Evolutionary conservation across 1,140 invertebrate species (phyloP).

Genomic region (Bombus fervidus): DNA sequence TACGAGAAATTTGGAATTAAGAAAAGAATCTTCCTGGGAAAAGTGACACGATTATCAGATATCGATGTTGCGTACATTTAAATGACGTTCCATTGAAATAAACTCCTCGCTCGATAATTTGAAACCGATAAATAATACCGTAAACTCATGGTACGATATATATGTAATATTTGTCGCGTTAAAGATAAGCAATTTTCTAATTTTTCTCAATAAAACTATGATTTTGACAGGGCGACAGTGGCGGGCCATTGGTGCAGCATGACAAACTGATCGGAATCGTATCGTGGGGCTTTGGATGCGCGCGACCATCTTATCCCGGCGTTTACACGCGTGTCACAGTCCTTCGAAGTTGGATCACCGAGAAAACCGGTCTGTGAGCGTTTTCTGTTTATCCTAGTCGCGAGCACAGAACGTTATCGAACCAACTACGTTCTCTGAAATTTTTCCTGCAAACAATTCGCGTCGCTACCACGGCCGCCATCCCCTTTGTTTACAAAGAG

Average conservation of each 20-base stretch:
- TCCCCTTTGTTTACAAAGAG: background rate
- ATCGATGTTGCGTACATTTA: no score
- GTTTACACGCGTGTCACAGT: constrained; percentile 82
- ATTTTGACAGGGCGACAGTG: constrained; percentile 68
- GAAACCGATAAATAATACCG: no score
- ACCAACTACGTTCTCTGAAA: background rate
- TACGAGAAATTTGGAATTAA: no score
- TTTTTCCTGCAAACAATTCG: background rate
- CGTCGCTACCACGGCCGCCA: background rate
- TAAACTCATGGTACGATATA: no score
- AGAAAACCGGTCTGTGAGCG: constrained; percentile 58
- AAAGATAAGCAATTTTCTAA: background rate
- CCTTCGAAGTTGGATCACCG: constrained; percentile 74
- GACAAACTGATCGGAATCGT: constrained; percentile 79
- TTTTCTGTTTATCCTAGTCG: background rate
- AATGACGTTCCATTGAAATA: no score
- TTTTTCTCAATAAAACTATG: background rate
- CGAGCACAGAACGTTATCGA: background rate
- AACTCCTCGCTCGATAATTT: no score
- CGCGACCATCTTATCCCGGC: constrained; percentile 80
- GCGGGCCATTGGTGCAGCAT: constrained; percentile 68
- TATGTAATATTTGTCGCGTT: background rate
- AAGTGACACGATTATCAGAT: no score
- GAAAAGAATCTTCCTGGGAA: no score
- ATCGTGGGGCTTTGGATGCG: constrained; percentile 83